phyloP scores from a whole-genome alignment of 2,888 invertebrate genomes.

The Dryobotodes eremita region DNA sequence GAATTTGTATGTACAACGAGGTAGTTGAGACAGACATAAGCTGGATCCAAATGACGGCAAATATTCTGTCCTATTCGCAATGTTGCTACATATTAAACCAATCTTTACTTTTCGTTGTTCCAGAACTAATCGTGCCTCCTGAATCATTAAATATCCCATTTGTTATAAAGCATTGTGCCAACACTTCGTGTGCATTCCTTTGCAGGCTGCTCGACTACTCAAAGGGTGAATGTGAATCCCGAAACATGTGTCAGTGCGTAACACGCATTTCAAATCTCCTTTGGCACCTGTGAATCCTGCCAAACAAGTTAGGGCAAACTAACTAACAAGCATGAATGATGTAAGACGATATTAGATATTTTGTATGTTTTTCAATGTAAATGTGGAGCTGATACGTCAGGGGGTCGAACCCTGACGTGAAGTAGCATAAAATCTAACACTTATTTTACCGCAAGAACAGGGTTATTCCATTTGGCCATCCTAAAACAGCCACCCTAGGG shows the following conservation, averaged over 20 bases:
- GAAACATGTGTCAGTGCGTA: slow-evolving; percentile 1
- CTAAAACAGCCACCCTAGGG: too few species aligned
- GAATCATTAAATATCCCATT: not conserved
- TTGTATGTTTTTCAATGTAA: not conserved
- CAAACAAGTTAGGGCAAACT: not conserved
- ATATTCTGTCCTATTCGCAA: not conserved
- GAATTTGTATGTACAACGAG: not conserved
- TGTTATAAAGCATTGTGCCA: not conserved
- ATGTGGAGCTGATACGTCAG: too few species aligned
- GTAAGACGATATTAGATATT: not conserved
- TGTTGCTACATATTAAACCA: not conserved
- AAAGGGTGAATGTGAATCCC: not conserved
- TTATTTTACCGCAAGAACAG: too few species aligned
- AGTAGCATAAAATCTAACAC: too few species aligned
- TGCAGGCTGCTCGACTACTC: not conserved
- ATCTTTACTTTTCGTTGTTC: slow-evolving; percentile 24
- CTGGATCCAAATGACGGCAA: not conserved
- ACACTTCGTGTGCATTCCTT: not conserved
- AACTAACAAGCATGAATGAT: not conserved
- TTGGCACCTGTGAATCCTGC: not conserved
- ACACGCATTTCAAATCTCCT: not conserved
- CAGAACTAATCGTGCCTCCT: not conserved
- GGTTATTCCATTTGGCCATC: too few species aligned
- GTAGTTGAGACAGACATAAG: not conserved
- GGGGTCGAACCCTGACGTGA: too few species aligned